Base-by-base conservation (phyloP, 2,797 vertebrate genomes). In the Natrix natrix region DNA sequence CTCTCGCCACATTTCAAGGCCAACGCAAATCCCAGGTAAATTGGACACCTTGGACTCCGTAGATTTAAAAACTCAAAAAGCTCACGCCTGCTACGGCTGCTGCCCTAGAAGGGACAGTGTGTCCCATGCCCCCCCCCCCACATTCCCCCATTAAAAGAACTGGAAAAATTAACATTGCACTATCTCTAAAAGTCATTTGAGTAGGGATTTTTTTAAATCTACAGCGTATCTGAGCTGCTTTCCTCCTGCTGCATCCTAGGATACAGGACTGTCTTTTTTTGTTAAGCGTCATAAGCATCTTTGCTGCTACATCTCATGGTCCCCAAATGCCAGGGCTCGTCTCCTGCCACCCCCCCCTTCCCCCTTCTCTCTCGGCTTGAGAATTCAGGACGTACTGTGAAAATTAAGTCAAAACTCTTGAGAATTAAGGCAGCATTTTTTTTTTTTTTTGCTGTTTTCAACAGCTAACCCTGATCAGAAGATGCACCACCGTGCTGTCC, bases 401-500 rank as follows among this genome's bases (percentile, higher is more conserved):
- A 60, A 91, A 91, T 13, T 61, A 87, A 54, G 94, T 89, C 91
- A 52, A 83, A 91, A 13, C 4, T 92, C 57, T 90, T 63, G 90
- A 92, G 61, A n/a, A 3, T 1, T 95, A 97, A 97, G 96, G 96
- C 96, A 97, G 95, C 86, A 28, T 66, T 88, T 54, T 88, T 86
- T 89, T 55, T 11, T 57, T 61, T 59, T 92, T 92, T 91, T 5
- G 94, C 94, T 95, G 95, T 92, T 95, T 91, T 24, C 10, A 93
- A 94, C 95, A 95, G 95, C 95, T 96, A 93, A 93, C 96, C 95
- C 96, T 95, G 96, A 96, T 91, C 89, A 95, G 87, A 89, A 95
- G 95, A 93, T 86, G 94, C 93, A 92, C 95, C 61, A 91, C 91
- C 94, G 95, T 92, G 94, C 95, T 91, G 91, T 43, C 90, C 90